Base-by-base conservation (phyloP, 2,113 vertebrate genomes). In the Tor tambroides region DNA sequence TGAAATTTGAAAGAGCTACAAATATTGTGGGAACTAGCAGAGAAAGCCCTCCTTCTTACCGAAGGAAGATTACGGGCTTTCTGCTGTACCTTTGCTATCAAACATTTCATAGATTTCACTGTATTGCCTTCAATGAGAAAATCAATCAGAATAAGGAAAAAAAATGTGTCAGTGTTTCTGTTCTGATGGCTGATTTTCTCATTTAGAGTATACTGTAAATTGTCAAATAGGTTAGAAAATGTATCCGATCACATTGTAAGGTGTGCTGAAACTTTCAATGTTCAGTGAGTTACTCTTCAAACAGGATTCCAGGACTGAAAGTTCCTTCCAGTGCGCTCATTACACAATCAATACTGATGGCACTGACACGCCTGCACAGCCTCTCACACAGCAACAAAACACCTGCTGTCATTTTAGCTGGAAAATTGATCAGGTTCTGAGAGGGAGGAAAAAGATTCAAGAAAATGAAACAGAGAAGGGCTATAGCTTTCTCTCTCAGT, bases 291-390 rank as follows among this genome's bases (percentile, higher is more conserved):
- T 35, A 49, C 43, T 77, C 26, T 19, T 79, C 41, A 46, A 75
- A 46, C 21, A 75, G n/a, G 41, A 32, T 35, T 38, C 26, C 75
- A 35, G 26, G 15, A 32, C 28, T 56, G 30, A 59, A 32, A 56
- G 51, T 59, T 80, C 5, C 26, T 21, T 41, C 17, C 28, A 65
- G 38, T 67, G 41, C 2, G 26, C 61, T 46, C 74, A 67, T 86
- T 71, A 86, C 85, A 63, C 9, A 21, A 43, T 90, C 43, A 46
- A 63, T 51, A 87, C 1, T n/a, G 32, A 38, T 72, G 11, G 0
- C 38, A 61, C 80, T 78, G 86, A 88, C 78, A 77, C 11, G 41
- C 41, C 9, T 10, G 41, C 82, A 87, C 30, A 9, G 17, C 51
- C 51, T 54, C 90, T n/a, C n/a, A n/a, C n/a, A n/a, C n/a, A n/a